These are phyloP conservation scores for Steinernema carpocapsae DNA, from an alignment of 2,888 invertebrate species.

Conservation along the genomic window DNA sequence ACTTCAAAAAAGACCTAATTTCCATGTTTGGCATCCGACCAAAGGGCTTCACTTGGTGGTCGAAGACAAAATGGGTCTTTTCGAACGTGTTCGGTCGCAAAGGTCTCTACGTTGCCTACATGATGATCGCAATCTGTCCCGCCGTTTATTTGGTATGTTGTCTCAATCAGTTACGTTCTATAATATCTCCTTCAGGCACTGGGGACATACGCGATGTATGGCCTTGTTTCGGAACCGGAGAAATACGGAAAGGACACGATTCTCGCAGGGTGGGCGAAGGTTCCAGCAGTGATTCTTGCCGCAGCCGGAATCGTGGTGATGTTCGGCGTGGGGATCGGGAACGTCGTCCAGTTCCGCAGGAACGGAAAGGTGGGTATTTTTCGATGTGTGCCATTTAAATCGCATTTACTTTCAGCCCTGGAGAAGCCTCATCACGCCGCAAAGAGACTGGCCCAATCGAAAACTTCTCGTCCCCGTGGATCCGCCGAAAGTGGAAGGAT, in stretches of 20 bases:
- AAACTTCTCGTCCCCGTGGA: background rate
- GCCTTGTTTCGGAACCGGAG: background rate
- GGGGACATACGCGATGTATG: background rate
- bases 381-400: background rate
- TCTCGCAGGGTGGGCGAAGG: background rate
- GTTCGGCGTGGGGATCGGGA: background rate
- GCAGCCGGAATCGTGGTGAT: background rate
- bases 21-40: constrained; percentile 11
- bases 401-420: background rate
- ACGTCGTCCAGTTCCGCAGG: background rate
- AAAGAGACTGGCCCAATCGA: constrained; percentile 12
- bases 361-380: background rate
- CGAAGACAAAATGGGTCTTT: background rate
- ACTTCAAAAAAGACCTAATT: constrained; percentile 10
- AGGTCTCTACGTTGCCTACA: constrained; percentile 11
- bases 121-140: constrained; percentile 17
- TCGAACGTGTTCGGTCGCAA: background rate
- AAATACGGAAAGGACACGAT: background rate
- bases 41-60: background rate
- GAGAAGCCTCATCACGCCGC: background rate
- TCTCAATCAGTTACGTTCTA: background rate
- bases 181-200: background rate
- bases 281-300: background rate
- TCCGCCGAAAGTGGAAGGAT: too few species aligned
- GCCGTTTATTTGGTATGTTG: background rate